Evolutionary conservation across 2,113 vertebrate species (phyloP).

Genomic region (Pachyramphus minor): DNA sequence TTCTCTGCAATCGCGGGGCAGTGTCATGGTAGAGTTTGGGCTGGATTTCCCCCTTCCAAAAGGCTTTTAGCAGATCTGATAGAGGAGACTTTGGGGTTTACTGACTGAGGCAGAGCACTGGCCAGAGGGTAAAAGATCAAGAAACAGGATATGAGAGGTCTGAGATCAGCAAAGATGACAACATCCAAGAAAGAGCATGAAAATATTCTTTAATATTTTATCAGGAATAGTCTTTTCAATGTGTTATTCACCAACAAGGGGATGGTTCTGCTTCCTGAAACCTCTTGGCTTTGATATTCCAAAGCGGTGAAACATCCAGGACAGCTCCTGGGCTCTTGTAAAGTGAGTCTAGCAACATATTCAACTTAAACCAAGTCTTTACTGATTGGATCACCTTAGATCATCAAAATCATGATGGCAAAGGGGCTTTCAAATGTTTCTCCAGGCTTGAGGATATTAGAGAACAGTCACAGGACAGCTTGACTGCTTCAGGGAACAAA

Average conservation of each 20-base stretch:
- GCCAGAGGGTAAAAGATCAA: not conserved
- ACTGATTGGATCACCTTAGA: not conserved
- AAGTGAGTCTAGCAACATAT: not conserved
- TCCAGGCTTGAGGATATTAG: not conserved
- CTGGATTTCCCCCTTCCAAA: not conserved
- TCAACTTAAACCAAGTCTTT: not conserved
- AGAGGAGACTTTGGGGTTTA: not conserved
- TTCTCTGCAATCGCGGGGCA: not conserved
- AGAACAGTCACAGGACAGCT: not conserved
- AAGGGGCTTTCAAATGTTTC: not conserved
- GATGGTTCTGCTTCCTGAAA: not conserved
- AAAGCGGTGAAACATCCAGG: not conserved
- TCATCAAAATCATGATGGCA: not conserved
- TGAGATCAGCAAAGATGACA: not conserved
- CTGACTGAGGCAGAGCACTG: not conserved
- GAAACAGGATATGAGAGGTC: not conserved
- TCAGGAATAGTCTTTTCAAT: not conserved
- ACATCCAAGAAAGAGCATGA: not conserved
- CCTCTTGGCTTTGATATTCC: not conserved
- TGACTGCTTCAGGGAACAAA: not conserved
- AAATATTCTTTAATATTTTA: not conserved
- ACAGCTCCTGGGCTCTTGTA: not conserved
- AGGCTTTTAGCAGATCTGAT: not conserved
- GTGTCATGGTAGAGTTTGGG: not conserved
- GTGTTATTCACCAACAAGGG: not conserved